Percentiles rank a stretch among this genome's conserved stretches.
Conservation (phyloP, 2,888 invertebrate genomes). For the Amiota mariae region DNA sequence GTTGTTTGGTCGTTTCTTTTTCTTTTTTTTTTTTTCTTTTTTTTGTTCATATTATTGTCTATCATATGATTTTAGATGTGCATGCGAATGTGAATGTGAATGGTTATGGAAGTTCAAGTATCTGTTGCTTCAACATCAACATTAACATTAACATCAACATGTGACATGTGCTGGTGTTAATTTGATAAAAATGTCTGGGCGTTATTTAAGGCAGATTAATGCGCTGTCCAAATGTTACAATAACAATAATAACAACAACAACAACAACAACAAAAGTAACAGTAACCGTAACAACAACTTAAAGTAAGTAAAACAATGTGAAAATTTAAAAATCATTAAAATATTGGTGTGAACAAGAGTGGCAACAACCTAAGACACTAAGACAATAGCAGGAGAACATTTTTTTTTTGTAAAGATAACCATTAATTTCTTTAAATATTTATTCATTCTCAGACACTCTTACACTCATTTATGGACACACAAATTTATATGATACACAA, state of each 20-base stretch:
- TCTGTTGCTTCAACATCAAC: too few relatives aligned
- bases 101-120: constrained; percentile 22
- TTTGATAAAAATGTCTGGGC: constrained; percentile 54
- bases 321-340: neutral
- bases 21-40: constrained; percentile 21
- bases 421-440: too few relatives aligned
- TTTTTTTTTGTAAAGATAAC: too few relatives aligned
- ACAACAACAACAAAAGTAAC: constrained; percentile 38
- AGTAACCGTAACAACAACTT: neutral
- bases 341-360: neutral
- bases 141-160: neutral
- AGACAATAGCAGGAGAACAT: too few relatives aligned
- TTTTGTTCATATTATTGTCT: constrained; percentile 38
- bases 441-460: too few relatives aligned
- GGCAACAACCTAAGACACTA: too few relatives aligned
- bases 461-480: too few relatives aligned
- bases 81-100: constrained; percentile 39
- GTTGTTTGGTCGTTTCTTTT: constrained; percentile 12
- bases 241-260: constrained; percentile 34
- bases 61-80: constrained; percentile 1
- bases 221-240: constrained; percentile 57
- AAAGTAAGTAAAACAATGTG: neutral
- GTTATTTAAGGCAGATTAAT: constrained; percentile 71
- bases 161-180: constrained; percentile 35
- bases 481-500: neutral